phyloP scores from a whole-genome alignment of 2,888 invertebrate species.

The Tipula lateralis region DNA sequence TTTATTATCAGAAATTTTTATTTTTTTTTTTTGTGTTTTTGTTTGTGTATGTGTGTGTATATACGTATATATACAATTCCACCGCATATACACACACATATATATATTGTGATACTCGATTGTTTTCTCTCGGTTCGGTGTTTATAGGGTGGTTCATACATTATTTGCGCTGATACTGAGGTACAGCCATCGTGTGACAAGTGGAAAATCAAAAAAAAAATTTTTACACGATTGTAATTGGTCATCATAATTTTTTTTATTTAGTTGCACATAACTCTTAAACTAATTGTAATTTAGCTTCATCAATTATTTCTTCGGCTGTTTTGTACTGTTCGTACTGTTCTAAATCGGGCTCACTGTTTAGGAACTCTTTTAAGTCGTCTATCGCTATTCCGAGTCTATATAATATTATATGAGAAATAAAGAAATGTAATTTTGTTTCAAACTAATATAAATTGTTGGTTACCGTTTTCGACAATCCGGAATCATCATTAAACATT shows the following conservation, averaged over 20 bases:
- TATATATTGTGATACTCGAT: background rate
- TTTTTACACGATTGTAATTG: background rate
- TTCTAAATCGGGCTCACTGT: conserved; percentile 70
- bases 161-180: too few relatives aligned
- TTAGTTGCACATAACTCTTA: conserved; percentile 37
- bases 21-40: conserved; percentile 19
- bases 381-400: conserved; percentile 67
- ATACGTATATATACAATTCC: conserved; percentile 15
- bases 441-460: background rate
- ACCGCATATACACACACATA: conserved; percentile 24
- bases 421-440: background rate
- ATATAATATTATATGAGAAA: too few relatives aligned
- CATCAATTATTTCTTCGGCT: conserved; percentile 64
- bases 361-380: conserved; percentile 67
- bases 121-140: background rate
- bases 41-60: background rate
- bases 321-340: conserved; percentile 64
- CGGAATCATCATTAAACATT: conserved; percentile 88
- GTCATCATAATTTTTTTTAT: background rate
- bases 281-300: conserved; percentile 58
- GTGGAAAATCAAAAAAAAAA: too few relatives aligned
- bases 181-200: too few relatives aligned
- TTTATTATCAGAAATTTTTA: conserved; percentile 27
- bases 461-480: conserved; percentile 70
- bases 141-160: background rate